Base-by-base conservation (phyloP, 2,113 vertebrate genomes). In the Condylura cristata region DNA sequence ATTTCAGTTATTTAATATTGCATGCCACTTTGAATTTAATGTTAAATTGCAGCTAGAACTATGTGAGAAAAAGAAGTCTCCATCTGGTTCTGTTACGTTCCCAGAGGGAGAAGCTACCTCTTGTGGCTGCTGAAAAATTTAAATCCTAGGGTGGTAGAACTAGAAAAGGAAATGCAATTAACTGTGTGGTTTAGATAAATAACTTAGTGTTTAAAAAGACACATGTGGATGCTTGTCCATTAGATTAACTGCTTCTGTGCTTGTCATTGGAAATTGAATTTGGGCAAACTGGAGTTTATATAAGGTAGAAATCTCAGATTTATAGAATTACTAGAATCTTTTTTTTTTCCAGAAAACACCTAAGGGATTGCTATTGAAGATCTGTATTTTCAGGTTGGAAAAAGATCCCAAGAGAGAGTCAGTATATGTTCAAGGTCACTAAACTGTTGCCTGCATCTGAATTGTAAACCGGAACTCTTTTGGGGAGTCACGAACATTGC, bases 81-180 rank as follows among this genome's bases (percentile, higher is more conserved):
- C 63, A 70, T 79, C 51, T 93, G 80, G 18, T 22, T 91, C 5
- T 92, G 4, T 51, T 74, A 28, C 72, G 76, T 84, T 87, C 53
- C 65, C 66, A 48, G n/a, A 68, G 26, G 58, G 65, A 92, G 13
- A 41, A 12, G 26, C n/a, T 5, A 86, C 70, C 39, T 76, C 11
- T 10, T 93, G 30, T 91, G 46, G 13, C 51, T 94, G 39, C 20
- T 81, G 37, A 93, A 86, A 94, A 93, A 51, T 72, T 74, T 82
- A 74, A 83, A 86, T 71, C 46, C 17, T 76, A 76, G 6, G 53
- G 34, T 86, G 32, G 20, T 10, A 72, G 74, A 93, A 68, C 32
- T 71, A 71, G 48, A 58, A 85, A 86, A 70, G 60, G 7, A 85
- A 81, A 90, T 32, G 76, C 65, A 86, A 70, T 75, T 34, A 72